Evolutionary conservation across 2,797 vertebrate genomes (phyloP).

Genomic region (Hemibagrus guttatus): DNA sequence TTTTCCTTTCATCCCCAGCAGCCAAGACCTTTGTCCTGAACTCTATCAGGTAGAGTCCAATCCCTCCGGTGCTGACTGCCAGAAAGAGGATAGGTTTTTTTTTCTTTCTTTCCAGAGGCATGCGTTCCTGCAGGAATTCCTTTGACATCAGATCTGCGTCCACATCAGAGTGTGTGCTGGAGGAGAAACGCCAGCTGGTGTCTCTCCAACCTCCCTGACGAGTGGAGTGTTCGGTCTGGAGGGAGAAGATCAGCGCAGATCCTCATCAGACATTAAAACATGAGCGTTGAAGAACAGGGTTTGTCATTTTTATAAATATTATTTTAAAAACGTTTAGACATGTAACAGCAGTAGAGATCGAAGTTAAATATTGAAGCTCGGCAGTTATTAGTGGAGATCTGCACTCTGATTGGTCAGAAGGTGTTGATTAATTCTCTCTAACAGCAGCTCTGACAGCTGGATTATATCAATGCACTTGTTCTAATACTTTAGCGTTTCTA

Average conservation of each 20-base stretch:
- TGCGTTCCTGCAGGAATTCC: constrained; percentile 46
- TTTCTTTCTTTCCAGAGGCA: constrained; percentile 15
- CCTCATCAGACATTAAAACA: background rate
- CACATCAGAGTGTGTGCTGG: constrained; percentile 40
- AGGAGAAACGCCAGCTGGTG: constrained; percentile 49
- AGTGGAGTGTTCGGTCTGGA: constrained; percentile 32
- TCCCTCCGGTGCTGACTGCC: background rate
- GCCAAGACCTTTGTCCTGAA: background rate
- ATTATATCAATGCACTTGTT: background rate
- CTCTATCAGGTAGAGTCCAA: background rate
- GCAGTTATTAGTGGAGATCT: background rate
- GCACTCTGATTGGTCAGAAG: background rate
- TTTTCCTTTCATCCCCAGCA: background rate
- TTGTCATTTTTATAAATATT: background rate
- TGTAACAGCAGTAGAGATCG: background rate
- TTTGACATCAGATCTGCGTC: constrained; percentile 56
- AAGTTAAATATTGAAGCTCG: background rate
- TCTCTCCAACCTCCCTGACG: constrained; percentile 26
- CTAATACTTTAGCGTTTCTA: background rate
- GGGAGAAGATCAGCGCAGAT: background rate
- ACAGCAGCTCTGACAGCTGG: background rate
- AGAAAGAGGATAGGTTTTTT: constrained; percentile 9
- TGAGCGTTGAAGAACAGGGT: background rate
- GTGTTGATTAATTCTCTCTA: background rate
- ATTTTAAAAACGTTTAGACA: background rate